Evolutionary conservation across 2,888 invertebrate genomes (phyloP).

Genomic region (Dolomedes plantarius): DNA sequence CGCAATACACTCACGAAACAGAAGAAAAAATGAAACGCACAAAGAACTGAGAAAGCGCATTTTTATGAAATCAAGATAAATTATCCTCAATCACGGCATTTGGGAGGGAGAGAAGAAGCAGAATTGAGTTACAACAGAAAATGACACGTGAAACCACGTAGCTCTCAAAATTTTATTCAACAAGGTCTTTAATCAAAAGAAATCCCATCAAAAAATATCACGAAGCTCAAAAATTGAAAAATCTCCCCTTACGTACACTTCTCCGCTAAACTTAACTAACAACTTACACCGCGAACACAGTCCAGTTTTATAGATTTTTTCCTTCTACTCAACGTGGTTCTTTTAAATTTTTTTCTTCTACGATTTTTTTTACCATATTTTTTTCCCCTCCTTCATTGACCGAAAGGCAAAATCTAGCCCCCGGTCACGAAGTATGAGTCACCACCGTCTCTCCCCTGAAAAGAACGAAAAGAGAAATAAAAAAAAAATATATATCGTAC

Average conservation of each 20-base stretch:
- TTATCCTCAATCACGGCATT: too few relatives aligned
- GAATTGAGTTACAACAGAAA: neutral
- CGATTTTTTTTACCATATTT: neutral
- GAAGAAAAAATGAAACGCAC: too few relatives aligned
- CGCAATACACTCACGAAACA: too few relatives aligned
- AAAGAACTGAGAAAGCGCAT: too few relatives aligned
- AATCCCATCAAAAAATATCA: neutral
- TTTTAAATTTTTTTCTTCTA: neutral
- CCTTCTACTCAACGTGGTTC: too few relatives aligned
- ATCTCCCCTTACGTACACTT: neutral
- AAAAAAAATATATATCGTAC: slow-evolving; percentile 2
- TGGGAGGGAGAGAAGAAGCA: too few relatives aligned
- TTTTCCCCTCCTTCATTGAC: slow-evolving; percentile 7
- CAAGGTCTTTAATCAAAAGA: neutral
- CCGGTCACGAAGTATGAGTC: slow-evolving; percentile 57
- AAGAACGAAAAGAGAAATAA: slow-evolving; percentile 11
- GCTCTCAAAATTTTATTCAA: neutral
- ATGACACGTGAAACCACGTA: neutral
- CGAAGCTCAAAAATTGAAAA: neutral
- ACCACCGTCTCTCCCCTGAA: slow-evolving; percentile 30
- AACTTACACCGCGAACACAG: neutral
- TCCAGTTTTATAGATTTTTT: neutral
- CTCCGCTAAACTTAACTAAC: neutral
- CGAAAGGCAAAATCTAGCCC: slow-evolving; percentile 5
- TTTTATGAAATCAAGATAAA: too few relatives aligned